A percentile compares a stretch with the other conserved stretches of the same genome.
Evolutionary conservation across 2,113 vertebrate species (phyloP).

Genomic region (Esox niger): DNA sequence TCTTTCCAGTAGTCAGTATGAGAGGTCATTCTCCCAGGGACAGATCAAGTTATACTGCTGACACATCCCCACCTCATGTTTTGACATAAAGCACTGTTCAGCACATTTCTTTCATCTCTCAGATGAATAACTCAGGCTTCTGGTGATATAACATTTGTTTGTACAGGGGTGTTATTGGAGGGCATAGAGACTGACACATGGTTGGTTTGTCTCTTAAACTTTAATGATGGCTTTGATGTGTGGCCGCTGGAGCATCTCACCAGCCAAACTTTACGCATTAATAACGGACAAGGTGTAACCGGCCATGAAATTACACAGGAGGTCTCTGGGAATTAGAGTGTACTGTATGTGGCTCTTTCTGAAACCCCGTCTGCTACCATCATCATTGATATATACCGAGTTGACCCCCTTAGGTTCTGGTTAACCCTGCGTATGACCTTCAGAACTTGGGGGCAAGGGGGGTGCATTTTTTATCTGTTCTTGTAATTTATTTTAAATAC

Average conservation of each 20-base stretch:
- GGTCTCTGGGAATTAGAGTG: no score
- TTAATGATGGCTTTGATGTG: conserved; percentile 13
- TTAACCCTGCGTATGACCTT: no score
- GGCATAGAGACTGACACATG: conserved; percentile 9
- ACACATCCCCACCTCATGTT: neutral
- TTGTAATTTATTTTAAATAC: no score
- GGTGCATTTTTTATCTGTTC: no score
- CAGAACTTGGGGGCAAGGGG: no score
- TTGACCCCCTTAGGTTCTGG: no score
- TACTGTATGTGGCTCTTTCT: no score
- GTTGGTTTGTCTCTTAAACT: conserved; percentile 1
- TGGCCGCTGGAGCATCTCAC: neutral
- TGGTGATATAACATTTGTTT: neutral
- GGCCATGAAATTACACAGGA: conserved; percentile 12
- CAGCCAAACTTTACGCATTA: neutral
- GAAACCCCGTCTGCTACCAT: no score
- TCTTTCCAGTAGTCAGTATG: conserved; percentile 1
- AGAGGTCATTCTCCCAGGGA: conserved; percentile 1
- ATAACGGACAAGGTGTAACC: neutral
- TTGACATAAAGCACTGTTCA: neutral
- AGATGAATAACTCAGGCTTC: no score
- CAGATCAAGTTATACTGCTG: conserved; percentile 1
- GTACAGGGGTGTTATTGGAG: neutral
- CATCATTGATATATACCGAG: no score
- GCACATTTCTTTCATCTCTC: no score